Percentiles rank a stretch among this genome's conserved stretches.
Conservation (phyloP, 2,113 vertebrate species). For the Xerus inauris region DNA sequence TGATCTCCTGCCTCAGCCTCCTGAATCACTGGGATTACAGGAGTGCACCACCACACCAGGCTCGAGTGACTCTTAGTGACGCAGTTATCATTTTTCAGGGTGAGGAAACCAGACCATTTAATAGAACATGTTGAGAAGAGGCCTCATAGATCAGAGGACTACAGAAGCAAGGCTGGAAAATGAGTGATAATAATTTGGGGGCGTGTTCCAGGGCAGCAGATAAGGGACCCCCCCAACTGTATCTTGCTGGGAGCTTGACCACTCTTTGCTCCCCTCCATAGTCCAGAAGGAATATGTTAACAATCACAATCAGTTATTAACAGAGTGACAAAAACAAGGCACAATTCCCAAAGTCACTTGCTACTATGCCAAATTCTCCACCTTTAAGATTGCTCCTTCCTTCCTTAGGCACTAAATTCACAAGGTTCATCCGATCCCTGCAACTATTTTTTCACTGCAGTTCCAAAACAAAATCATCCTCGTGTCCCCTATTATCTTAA, state of each 20-base stretch:
- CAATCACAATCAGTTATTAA: background rate
- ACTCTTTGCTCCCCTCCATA: background rate
- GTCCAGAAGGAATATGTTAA: background rate
- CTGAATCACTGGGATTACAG: too few species aligned
- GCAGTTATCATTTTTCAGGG: background rate
- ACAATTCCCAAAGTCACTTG: conserved; percentile 8
- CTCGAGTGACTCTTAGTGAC: background rate
- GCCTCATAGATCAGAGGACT: background rate
- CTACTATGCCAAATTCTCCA: background rate
- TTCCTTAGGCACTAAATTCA: background rate
- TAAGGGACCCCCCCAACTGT: background rate
- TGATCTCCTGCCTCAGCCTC: too few species aligned
- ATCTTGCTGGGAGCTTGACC: background rate
- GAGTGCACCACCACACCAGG: too few species aligned
- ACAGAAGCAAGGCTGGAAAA: background rate
- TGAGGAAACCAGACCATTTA: background rate
- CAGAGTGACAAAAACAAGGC: background rate
- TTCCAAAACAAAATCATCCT: conserved; percentile 70
- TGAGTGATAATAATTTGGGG: background rate
- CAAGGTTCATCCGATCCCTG: background rate
- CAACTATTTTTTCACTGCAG: background rate
- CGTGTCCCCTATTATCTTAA: conserved; percentile 72
- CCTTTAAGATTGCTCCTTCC: background rate
- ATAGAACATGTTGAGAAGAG: background rate
- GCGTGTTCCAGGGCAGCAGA: background rate